phyloP scores from a whole-genome alignment of 2,113 vertebrate species.

The Ornithorhynchus anatinus region DNA sequence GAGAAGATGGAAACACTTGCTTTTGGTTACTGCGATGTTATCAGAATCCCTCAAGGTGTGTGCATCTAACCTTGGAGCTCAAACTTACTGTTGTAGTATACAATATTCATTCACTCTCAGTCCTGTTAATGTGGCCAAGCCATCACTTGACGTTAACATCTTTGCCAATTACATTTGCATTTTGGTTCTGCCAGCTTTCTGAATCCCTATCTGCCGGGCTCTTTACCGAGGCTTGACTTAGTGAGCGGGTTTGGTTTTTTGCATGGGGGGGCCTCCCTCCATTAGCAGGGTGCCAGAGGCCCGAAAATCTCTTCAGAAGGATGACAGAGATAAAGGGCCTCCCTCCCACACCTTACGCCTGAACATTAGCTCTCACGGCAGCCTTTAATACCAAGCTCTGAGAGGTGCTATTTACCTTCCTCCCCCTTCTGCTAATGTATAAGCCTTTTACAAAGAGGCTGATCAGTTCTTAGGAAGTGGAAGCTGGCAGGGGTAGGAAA shows the following conservation, averaged over 20 bases:
- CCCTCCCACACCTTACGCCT: background rate
- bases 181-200: background rate
- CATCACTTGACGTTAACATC: background rate
- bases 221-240: no score
- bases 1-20: background rate
- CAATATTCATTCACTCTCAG: background rate
- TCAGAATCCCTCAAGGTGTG: background rate
- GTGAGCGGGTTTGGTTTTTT: background rate
- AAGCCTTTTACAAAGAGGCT: background rate
- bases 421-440: background rate
- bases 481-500: background rate
- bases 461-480: background rate
- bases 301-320: background rate
- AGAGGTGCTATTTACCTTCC: background rate
- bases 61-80: background rate
- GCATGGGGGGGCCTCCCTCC: background rate
- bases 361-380: background rate
- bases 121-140: background rate
- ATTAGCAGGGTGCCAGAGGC: background rate
- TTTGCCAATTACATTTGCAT: background rate
- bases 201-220: background rate
- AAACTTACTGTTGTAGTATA: background rate
- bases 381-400: background rate
- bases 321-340: background rate
- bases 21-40: background rate